Evolutionary conservation across 2,113 vertebrate genomes (phyloP), one percentile per base, ranked within the genome.

Genomic region (Lasiurus cinereus): DNA sequence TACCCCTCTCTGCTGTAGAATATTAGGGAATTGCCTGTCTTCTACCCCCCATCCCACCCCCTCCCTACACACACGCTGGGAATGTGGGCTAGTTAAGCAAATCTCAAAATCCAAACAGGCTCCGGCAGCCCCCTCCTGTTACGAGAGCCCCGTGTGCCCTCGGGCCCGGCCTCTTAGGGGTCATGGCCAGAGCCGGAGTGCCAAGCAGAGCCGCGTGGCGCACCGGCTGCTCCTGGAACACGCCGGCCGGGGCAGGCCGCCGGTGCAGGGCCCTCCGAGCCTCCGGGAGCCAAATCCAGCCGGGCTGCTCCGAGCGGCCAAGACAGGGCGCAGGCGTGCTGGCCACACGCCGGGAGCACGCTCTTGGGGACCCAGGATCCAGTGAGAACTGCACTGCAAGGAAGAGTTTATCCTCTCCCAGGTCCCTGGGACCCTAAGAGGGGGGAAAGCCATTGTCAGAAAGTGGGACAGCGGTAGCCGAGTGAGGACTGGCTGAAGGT

Each of bases 71-170:
- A 5, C 2, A 2, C 29, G 0, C 14, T 31, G 4, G 72, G 90
- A 88, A 66, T 31, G 14, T 94, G 77, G 94, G 77, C 11, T 56
- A 83, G n/a, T 86, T 83, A 12, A 94, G 78, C 78, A 66, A 73
- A 70, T 56, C 50, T 94, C 62, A 96, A 88, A 90, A 69, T 9
- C 54, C 16, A 88, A 27, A 36, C 29, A 64, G 31, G n/a, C 56
- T 50, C 36, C n/a, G 74, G 48, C 13, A 31, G 12, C n/a, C 43
- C 13, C 29, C 22, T 72, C 31, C 87, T 88, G 72, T 3, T 50
- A 43, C 76, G 64, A 72, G 83, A 90, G 56, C 54, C 52, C 19
- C 54, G 54, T 56, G 54, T 8, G 19, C 54, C 54, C 19, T 46
- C n/a, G 22, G 15, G 46, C 72, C 56, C 46, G 62, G 48, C 83